phyloP scores from a whole-genome alignment of 2,113 vertebrate genomes.

The Phycodurus eques region DNA sequence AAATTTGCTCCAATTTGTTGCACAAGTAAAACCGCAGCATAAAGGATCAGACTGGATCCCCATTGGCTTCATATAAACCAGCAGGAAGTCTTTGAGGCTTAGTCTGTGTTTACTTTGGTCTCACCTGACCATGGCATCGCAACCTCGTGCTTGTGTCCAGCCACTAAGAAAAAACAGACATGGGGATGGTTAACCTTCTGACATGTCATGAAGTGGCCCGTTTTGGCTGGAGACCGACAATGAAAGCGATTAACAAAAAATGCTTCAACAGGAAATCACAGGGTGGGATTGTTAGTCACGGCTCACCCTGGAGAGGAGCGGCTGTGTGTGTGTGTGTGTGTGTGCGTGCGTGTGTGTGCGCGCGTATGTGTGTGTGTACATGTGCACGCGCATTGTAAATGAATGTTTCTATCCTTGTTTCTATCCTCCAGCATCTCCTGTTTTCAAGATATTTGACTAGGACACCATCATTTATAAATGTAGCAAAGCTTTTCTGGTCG shows the following conservation, averaged over 20 bases:
- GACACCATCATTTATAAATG: too few relatives aligned
- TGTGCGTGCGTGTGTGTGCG: not conserved
- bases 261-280: constrained; percentile 39
- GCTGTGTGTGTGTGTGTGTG: not conserved
- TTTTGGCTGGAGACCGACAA: constrained; percentile 9
- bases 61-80: constrained; percentile 28
- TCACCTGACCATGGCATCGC: constrained; percentile 1
- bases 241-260: not conserved
- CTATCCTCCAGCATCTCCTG: too few relatives aligned
- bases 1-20: constrained; percentile 16
- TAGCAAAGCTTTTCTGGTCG: too few relatives aligned
- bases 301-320: not conserved
- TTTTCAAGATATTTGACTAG: too few relatives aligned
- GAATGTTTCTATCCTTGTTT: not conserved
- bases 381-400: not conserved
- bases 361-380: constrained; percentile 1
- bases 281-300: constrained; percentile 38
- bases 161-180: not conserved
- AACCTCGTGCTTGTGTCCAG: constrained; percentile 4
- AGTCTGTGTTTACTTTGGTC: constrained; percentile 28
- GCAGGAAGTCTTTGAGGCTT: constrained; percentile 24
- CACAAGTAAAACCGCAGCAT: constrained; percentile 13
- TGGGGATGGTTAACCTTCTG: constrained; percentile 1
- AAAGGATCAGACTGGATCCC: not conserved
- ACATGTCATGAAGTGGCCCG: constrained; percentile 2